Conservation (phyloP, 2,113 vertebrate species). For the Clupea harengus region DNA sequence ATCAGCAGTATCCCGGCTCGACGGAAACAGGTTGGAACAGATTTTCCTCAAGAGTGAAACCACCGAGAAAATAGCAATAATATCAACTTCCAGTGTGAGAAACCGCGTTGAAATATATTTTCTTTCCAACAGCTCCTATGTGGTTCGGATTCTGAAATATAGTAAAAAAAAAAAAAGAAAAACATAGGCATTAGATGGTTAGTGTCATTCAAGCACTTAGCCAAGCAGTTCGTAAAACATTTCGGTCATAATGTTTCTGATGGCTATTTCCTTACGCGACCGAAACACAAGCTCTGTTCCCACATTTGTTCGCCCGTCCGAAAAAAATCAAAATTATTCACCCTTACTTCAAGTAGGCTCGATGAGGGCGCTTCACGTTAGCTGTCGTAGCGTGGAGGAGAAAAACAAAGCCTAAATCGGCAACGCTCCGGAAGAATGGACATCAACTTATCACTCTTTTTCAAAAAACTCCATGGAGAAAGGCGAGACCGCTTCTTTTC, state of each 20-base stretch:
- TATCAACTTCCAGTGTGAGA: conserved; percentile 3
- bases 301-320: conserved; percentile 1
- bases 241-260: conserved; percentile 80
- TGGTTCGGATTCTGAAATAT: conserved; percentile 46
- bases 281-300: neutral
- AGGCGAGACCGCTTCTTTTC: conserved; percentile 74
- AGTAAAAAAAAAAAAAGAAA: conserved; percentile 67
- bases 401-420: conserved; percentile 68
- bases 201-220: conserved; percentile 72
- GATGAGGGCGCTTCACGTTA: conserved; percentile 69
- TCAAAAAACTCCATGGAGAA: conserved; percentile 77
- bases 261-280: conserved; percentile 22
- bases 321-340: conserved; percentile 19
- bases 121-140: neutral
- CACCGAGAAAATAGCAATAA: conserved; percentile 14
- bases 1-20: conserved; percentile 16
- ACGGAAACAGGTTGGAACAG: conserved; percentile 20
- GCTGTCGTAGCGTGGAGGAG: conserved; percentile 65
- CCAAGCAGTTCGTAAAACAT: neutral
- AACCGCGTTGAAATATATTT: neutral
- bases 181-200: conserved; percentile 84
- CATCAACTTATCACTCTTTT: conserved; percentile 71
- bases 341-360: conserved; percentile 4
- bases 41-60: conserved; percentile 15
- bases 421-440: conserved; percentile 79